phyloP scores from a whole-genome alignment of 1,140 invertebrate species.

The Bicyclus anynana region DNA sequence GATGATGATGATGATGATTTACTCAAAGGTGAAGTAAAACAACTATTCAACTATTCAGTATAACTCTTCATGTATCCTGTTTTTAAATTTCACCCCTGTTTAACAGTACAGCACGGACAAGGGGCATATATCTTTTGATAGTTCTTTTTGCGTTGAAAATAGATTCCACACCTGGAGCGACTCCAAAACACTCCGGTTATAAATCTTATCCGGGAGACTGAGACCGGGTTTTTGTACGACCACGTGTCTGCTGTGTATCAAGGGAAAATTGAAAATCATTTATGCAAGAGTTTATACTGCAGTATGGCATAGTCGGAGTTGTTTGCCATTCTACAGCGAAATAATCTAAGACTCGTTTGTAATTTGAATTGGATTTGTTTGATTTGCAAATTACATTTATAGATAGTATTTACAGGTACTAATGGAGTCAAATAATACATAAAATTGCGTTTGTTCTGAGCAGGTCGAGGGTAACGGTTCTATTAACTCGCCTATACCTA shows the following conservation, averaged over 20 bases:
- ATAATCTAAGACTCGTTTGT: background rate
- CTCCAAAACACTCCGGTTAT: constrained; percentile 7
- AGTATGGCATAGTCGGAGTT: background rate
- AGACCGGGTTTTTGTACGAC: constrained; percentile 6
- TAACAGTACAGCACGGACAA: background rate
- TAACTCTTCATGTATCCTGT: background rate
- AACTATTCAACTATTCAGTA: background rate
- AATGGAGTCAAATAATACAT: too few species aligned
- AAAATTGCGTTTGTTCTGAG: too few species aligned
- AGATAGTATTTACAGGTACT: too few species aligned
- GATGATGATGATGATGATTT: too few species aligned
- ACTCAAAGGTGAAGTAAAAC: too few species aligned
- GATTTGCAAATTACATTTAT: too few species aligned
- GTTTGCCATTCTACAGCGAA: background rate
- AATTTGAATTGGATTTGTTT: background rate
- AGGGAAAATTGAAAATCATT: constrained; percentile 7
- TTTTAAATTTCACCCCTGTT: background rate
- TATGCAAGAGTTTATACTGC: constrained; percentile 5
- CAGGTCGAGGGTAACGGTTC: too few species aligned
- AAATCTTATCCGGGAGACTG: constrained; percentile 8
- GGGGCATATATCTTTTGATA: background rate
- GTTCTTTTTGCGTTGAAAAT: constrained; percentile 4
- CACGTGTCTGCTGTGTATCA: constrained; percentile 6
- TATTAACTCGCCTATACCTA: too few species aligned
- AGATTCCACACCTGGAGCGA: constrained; percentile 3